A percentile compares a stretch with the other conserved stretches of the same genome.
These are phyloP conservation scores for Leptodactylus fallax DNA, from an alignment of 2,797 vertebrate species.

Conservation along the genomic window DNA sequence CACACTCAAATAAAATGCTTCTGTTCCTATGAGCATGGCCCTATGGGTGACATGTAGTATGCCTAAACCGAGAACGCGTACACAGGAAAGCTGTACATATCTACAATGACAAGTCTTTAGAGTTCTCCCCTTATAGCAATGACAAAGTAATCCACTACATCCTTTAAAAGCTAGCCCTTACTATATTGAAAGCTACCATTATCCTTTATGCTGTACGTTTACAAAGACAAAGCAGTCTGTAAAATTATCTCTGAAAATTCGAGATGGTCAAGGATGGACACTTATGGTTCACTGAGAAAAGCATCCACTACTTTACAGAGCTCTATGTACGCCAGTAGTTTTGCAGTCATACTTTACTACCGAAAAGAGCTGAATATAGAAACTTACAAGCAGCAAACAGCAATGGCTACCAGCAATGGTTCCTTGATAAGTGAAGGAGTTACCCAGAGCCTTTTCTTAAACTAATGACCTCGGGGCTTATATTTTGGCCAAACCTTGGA, in stretches of 20 bases:
- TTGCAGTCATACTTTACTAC: no score
- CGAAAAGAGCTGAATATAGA: no score
- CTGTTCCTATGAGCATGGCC: slow-evolving; percentile 16
- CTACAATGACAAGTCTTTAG: background rate
- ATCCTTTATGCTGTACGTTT: background rate
- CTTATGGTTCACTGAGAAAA: background rate
- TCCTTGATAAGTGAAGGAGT: no score
- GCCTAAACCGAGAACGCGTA: background rate
- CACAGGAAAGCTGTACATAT: background rate
- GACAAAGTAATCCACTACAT: background rate
- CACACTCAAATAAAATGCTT: background rate
- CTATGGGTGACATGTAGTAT: slow-evolving; percentile 4
- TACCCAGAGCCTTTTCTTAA: no score
- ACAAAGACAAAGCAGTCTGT: background rate
- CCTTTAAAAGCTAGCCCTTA: background rate
- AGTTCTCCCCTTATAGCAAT: slow-evolving; percentile 8
- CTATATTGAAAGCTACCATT: background rate
- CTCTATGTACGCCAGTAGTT: no score
- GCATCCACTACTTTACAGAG: no score
- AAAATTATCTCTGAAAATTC: background rate
- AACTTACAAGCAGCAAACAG: no score
- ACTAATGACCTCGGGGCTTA: no score
- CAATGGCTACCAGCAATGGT: no score
- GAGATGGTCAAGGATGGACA: background rate
- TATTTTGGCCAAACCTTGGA: no score